phyloP scores from a whole-genome alignment of 1,140 invertebrate genomes.

The Drosophila fuyamai region DNA sequence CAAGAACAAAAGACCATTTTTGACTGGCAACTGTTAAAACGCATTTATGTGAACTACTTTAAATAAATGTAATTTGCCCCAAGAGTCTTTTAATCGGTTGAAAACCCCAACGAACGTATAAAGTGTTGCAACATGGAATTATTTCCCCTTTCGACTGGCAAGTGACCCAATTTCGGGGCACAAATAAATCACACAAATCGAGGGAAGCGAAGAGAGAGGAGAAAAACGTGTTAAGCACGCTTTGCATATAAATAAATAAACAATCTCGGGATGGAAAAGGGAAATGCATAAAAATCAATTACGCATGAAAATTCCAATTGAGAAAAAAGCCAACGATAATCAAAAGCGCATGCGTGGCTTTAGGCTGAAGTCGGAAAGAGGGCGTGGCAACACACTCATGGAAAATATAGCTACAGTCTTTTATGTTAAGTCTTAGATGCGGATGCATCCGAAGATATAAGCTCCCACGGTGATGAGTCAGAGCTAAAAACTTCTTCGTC shows the following conservation, averaged over 20 bases:
- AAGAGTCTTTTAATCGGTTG: conserved; percentile 4
- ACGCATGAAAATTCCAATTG: conserved; percentile 70
- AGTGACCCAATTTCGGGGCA: conserved; percentile 61
- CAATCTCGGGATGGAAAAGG: not conserved
- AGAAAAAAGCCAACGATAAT: conserved; percentile 14
- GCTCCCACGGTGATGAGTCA: conserved; percentile 40
- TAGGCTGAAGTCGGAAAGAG: not conserved
- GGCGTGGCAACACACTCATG: conserved; percentile 18
- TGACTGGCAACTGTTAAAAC: not conserved
- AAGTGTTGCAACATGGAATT: conserved; percentile 16
- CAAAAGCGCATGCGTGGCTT: conserved; percentile 37
- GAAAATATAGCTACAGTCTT: conserved; percentile 9
- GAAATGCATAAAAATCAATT: conserved; percentile 77
- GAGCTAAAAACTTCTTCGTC: conserved; percentile 30
- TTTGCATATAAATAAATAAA: conserved; percentile 61
- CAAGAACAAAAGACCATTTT: too few species aligned
- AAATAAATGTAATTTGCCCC: not conserved
- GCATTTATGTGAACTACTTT: not conserved
- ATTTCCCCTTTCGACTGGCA: conserved; percentile 9
- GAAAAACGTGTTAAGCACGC: conserved; percentile 70
- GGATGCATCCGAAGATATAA: conserved; percentile 11
- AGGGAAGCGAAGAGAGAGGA: conserved; percentile 3
- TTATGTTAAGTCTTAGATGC: conserved; percentile 19
- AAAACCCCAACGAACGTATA: not conserved
- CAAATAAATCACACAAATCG: conserved; percentile 39